Evolutionary conservation across 2,888 invertebrate species (phyloP).

Genomic region (Drosophila merina): DNA sequence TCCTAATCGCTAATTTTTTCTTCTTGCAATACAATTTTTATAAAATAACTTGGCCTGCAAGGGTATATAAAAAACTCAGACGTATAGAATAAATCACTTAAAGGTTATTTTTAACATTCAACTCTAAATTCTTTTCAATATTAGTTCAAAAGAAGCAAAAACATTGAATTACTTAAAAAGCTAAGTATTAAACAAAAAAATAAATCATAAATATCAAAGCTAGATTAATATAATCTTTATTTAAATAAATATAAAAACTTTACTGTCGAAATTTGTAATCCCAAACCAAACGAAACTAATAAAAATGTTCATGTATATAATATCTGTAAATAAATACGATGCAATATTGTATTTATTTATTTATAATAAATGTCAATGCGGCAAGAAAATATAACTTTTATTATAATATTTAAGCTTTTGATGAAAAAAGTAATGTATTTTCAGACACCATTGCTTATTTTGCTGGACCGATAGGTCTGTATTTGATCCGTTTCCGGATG

Average conservation of each 20-base stretch:
- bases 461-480: slow-evolving; percentile 43
- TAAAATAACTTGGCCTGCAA: neutral
- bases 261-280: slow-evolving; percentile 17
- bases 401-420: neutral
- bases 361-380: slow-evolving; percentile 1
- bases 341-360: slow-evolving; percentile 6
- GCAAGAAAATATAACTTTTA: neutral
- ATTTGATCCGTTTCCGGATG: slow-evolving; percentile 29
- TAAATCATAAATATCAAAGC: slow-evolving; percentile 21
- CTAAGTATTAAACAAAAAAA: slow-evolving; percentile 33
- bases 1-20: neutral
- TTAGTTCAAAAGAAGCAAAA: slow-evolving; percentile 13
- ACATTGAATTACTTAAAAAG: slow-evolving; percentile 20
- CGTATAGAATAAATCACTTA: neutral
- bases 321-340: neutral
- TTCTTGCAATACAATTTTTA: neutral
- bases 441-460: slow-evolving; percentile 57
- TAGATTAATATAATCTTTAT: slow-evolving; percentile 6
- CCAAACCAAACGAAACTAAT: neutral
- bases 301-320: neutral
- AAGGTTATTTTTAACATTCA: neutral
- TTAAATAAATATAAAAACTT: slow-evolving; percentile 8
- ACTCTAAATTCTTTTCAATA: slow-evolving; percentile 36
- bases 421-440: neutral
- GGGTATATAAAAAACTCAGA: slow-evolving; percentile 1